Evolutionary conservation across 2,888 invertebrate species (phyloP).

Genomic region (Macrostomum cliftonense): DNA sequence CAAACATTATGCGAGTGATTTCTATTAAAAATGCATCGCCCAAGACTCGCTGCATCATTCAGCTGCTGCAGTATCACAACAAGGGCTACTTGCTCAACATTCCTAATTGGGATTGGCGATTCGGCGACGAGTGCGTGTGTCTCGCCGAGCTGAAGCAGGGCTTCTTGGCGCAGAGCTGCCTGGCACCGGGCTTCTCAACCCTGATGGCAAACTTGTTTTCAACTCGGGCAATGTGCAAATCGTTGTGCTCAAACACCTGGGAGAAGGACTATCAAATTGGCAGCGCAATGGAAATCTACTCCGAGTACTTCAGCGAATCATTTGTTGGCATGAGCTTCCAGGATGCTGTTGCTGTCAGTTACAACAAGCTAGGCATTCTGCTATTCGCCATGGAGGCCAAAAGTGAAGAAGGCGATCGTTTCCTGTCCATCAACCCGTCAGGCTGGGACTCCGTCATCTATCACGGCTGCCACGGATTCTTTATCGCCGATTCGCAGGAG

Average conservation of each 20-base stretch:
- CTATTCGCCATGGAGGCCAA: slow-evolving; percentile 88
- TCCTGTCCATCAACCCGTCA: slow-evolving; percentile 72
- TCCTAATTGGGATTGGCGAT: slow-evolving; percentile 98
- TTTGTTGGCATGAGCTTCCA: slow-evolving; percentile 96
- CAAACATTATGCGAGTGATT: slow-evolving; percentile 96
- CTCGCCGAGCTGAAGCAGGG: slow-evolving; percentile 87
- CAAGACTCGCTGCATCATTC: slow-evolving; percentile 91
- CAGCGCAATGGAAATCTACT: slow-evolving; percentile 20
- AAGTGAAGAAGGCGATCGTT: slow-evolving; percentile 16
- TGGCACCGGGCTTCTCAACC: slow-evolving; percentile 94
- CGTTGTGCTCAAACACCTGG: too few relatives aligned
- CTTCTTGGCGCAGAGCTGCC: slow-evolving; percentile 92
- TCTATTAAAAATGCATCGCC: slow-evolving; percentile 97
- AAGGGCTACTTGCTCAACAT: slow-evolving; percentile 94
- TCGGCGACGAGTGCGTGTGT: slow-evolving; percentile 81
- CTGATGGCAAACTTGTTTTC: slow-evolving; percentile 93
- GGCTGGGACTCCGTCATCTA: slow-evolving; percentile 57
- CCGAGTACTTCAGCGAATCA: slow-evolving; percentile 44
- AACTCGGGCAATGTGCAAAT: slow-evolving; percentile 13
- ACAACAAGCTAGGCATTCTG: slow-evolving; percentile 80
- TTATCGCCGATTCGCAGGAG: slow-evolving; percentile 95
- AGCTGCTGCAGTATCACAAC: slow-evolving; percentile 97
- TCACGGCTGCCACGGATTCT: slow-evolving; percentile 78
- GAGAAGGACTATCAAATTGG: slow-evolving; percentile 17
- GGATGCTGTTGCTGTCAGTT: slow-evolving; percentile 92